Base-by-base conservation (phyloP, 2,888 invertebrate genomes). In the Cantharis rufa region DNA sequence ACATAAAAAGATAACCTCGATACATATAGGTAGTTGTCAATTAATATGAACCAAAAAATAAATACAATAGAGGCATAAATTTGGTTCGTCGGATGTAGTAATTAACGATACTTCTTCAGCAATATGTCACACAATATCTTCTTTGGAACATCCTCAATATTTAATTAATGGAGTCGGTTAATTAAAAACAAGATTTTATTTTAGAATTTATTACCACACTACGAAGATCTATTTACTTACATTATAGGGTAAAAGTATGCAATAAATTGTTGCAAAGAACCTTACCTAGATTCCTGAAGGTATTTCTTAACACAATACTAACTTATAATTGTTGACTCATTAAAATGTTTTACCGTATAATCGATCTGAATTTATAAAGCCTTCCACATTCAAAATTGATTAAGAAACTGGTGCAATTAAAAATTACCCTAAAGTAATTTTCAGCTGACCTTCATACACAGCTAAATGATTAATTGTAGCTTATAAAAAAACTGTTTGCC, bases 351-450 rank as follows among this genome's bases (percentile, higher is more conserved):
- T 71, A 72, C 75, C 28, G 70, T 63, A 78, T 75, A 78, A 78
- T 66, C 74, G 78, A 78, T 78, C 78, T 75, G 71, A 75, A 75
- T 78, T 75, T 75, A 75, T 78, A 75, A 75, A 78, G 48, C 72
- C 75, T 75, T 75, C 74, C 75, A 75, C 72, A 70, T 78, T 78
- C 77, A 48, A 71, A 32, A 61, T 27, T 71, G 73, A 74, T 74
- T 77, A 74, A 77, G 77, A 73, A 77, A 77, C 71, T 62, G 71
- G 62, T 66, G 70, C 73, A 77, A 77, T 77, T 77, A 77, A 77
- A 68, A 21, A 70, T 63, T 70, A 61, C 62, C 68, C 72, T 27
- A 62, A 64, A 62, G 70, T 75, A 71, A 75, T 75, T 69, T 76
- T 69, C 62, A 64, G 32, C 48, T 64, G 70, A 76, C 76, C 73